Evolutionary conservation across 2,113 vertebrate species (phyloP).

Genomic region (Camelus bactrianus): DNA sequence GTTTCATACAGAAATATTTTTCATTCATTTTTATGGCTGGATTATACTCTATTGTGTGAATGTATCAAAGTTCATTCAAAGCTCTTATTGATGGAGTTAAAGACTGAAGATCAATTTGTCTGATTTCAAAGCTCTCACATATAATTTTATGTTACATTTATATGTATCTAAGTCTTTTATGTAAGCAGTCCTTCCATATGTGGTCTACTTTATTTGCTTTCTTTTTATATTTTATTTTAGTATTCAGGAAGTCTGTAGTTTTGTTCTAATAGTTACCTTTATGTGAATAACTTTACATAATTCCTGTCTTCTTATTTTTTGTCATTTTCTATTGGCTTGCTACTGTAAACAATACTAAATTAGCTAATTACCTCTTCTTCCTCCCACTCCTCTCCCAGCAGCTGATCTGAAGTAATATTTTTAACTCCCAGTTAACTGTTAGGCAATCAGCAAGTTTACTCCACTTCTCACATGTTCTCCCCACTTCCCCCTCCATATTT

Average conservation of each 20-base stretch:
- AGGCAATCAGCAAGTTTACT: neutral
- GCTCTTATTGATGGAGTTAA: neutral
- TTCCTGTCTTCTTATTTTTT: neutral
- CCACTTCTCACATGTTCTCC: neutral
- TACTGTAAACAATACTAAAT: neutral
- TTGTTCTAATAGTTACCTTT: neutral
- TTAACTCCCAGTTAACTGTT: neutral
- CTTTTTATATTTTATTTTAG: conserved; percentile 34
- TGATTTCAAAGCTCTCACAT: neutral
- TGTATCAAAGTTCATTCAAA: neutral
- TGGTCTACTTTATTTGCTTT: neutral
- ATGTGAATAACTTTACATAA: neutral
- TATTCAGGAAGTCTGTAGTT: neutral
- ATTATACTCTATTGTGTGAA: neutral
- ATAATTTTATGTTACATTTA: neutral
- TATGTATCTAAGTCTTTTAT: neutral
- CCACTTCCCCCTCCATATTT: neutral
- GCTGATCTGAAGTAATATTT: neutral
- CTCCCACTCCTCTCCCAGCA: neutral
- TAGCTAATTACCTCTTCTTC: neutral
- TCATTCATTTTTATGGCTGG: neutral
- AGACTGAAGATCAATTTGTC: neutral
- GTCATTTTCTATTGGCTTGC: neutral
- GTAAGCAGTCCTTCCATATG: neutral
- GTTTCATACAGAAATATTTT: neutral